Evolutionary conservation across 1,140 invertebrate genomes (phyloP).

Genomic region (Drosophila orosa): DNA sequence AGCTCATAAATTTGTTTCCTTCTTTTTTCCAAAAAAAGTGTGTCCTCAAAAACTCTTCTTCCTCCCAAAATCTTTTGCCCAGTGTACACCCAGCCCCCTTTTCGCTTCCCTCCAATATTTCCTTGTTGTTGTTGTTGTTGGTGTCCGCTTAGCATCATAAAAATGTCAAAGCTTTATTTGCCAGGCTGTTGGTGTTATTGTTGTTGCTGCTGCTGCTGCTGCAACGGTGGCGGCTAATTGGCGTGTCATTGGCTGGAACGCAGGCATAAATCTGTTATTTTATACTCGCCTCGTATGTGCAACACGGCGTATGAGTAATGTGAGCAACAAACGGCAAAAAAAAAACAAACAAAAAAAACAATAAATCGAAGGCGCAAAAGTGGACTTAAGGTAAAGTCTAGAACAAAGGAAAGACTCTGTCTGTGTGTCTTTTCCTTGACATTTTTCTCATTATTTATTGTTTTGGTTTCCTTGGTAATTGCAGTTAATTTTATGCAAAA

Average conservation of each 20-base stretch:
- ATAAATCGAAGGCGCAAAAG: slow-evolving; percentile 18
- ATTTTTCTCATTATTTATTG: slow-evolving; percentile 8
- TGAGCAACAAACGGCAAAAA: slow-evolving; percentile 41
- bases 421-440: not conserved
- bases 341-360: slow-evolving; percentile 24
- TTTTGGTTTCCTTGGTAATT: not conserved
- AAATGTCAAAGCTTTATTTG: slow-evolving; percentile 84
- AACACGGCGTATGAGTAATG: slow-evolving; percentile 79
- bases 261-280: slow-evolving; percentile 83
- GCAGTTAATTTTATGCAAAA: slow-evolving; percentile 9
- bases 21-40: accelerated
- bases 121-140: slow-evolving; percentile 11
- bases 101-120: slow-evolving; percentile 2
- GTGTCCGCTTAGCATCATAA: slow-evolving; percentile 78
- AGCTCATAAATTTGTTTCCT: not conserved
- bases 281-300: slow-evolving; percentile 68
- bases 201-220: slow-evolving; percentile 14
- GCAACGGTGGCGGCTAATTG: slow-evolving; percentile 70
- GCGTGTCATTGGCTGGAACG: slow-evolving; percentile 81
- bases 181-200: slow-evolving; percentile 53
- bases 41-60: accelerated
- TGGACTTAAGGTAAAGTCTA: not conserved
- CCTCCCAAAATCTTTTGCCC: not conserved
- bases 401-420: slow-evolving; percentile 24
- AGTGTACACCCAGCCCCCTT: slow-evolving; percentile 4